Conservation (phyloP, 2,113 vertebrate species). For the Pseudorhombus dupliciocellatus region DNA sequence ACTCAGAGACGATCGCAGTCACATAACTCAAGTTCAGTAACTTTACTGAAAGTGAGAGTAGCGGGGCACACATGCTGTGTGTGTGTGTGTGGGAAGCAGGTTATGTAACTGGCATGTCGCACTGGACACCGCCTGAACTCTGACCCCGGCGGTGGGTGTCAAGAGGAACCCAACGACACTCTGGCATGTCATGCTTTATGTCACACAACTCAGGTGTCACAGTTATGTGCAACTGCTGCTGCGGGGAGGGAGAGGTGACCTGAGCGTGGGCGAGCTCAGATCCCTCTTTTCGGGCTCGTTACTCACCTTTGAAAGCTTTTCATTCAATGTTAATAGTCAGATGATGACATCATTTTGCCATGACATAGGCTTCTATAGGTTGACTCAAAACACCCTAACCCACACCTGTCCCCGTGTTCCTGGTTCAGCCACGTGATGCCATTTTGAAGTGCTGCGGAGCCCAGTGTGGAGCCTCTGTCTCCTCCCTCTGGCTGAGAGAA, state of each 20-base stretch:
- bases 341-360: too few relatives aligned
- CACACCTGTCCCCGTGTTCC: too few relatives aligned
- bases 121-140: slow-evolving; percentile 46
- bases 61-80: not conserved
- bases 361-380: too few relatives aligned
- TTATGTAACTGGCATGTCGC: slow-evolving; percentile 45
- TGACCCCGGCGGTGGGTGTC: slow-evolving; percentile 30
- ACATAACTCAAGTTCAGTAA: not conserved
- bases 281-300: not conserved
- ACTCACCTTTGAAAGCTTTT: not conserved
- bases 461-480: too few relatives aligned
- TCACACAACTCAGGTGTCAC: slow-evolving; percentile 37
- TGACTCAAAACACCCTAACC: too few relatives aligned
- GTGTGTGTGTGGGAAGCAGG: not conserved
- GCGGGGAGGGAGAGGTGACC: too few relatives aligned
- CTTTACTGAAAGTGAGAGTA: slow-evolving; percentile 41
- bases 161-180: slow-evolving; percentile 16
- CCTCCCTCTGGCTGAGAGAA: too few relatives aligned
- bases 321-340: too few relatives aligned
- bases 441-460: too few relatives aligned
- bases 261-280: not conserved
- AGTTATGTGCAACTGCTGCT: not conserved
- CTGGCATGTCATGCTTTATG: slow-evolving; percentile 20
- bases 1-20: not conserved
- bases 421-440: too few relatives aligned